Conservation (phyloP, 53 echinoderm and acorn worm genomes). For the Patiria pectinifera region DNA sequence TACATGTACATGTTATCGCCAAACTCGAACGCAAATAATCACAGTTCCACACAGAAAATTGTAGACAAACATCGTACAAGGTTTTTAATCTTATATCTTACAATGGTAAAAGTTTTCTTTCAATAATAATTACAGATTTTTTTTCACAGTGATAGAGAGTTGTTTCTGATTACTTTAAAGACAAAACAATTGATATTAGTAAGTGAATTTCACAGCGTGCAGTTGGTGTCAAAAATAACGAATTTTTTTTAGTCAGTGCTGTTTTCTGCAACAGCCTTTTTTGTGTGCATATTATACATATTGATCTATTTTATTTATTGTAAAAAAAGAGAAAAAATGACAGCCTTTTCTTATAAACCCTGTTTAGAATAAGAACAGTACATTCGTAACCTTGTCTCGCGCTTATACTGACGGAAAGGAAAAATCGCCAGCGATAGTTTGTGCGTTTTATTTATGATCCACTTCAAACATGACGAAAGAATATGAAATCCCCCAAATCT, state of each 20-base stretch:
- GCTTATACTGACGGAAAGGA: neutral
- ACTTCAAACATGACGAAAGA: neutral
- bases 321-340: slow-evolving; percentile 5
- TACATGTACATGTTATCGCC: neutral
- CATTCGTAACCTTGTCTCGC: neutral
- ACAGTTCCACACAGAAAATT: neutral
- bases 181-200: slow-evolving; percentile 59
- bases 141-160: slow-evolving; percentile 59
- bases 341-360: slow-evolving; percentile 42
- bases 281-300: neutral
- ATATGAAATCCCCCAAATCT: neutral
- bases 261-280: slow-evolving; percentile 8
- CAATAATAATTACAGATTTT: slow-evolving; percentile 62
- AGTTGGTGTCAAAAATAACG: slow-evolving; percentile 56
- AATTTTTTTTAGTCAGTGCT: neutral
- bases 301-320: neutral
- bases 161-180: slow-evolving; percentile 60
- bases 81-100: slow-evolving; percentile 59
- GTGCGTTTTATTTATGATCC: neutral
- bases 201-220: slow-evolving; percentile 62
- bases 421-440: neutral
- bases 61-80: slow-evolving; percentile 67
- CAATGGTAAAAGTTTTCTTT: slow-evolving; percentile 68
- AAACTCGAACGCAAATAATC: neutral
- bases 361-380: slow-evolving; percentile 27